Percentiles rank a stretch among this genome's conserved stretches.
phyloP scores from a whole-genome alignment of 30 jellyfish, hydroid and myxozoan species.

The Chrysaora quinquecirrha region DNA sequence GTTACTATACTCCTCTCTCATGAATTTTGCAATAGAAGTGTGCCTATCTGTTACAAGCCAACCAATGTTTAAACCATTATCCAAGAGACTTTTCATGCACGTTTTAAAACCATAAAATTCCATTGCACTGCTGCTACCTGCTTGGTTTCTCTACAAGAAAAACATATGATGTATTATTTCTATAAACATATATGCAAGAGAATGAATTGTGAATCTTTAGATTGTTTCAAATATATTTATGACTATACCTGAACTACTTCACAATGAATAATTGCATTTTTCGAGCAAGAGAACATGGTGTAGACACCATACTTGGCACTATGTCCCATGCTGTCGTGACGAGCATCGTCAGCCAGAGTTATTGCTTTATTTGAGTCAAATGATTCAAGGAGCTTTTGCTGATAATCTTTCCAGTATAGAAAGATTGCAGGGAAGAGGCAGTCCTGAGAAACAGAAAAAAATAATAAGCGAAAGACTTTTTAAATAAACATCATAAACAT shows the following conservation, averaged over 20 bases:
- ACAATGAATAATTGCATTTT: conserved; percentile 12
- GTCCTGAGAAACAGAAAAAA: too few relatives aligned
- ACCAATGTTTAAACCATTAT: neutral
- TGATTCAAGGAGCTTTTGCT: conserved; percentile 14
- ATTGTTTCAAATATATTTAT: neutral
- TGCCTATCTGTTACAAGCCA: conserved; percentile 11
- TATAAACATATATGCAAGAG: too few relatives aligned
- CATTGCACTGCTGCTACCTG: too few relatives aligned
- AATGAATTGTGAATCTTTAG: neutral
- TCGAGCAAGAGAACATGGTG: conserved; percentile 27
- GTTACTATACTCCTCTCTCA: conserved; percentile 12
- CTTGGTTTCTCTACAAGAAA: too few relatives aligned
- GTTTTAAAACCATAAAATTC: conserved; percentile 20
- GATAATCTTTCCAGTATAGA: conserved; percentile 39
- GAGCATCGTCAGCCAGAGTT: conserved; percentile 57
- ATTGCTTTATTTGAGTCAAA: neutral
- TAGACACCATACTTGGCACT: conserved; percentile 64
- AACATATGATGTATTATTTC: too few relatives aligned
- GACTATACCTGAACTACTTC: conserved; percentile 49
- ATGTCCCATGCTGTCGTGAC: conserved; percentile 70
- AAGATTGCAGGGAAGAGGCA: too few relatives aligned
- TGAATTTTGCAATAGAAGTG: conserved; percentile 6
- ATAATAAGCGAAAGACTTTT: too few relatives aligned
- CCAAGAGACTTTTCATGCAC: conserved; percentile 4
- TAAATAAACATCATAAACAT: too few relatives aligned